Percentiles rank a stretch among this genome's conserved stretches.
Conservation (phyloP, 2,888 invertebrate species). For the Leptodirus hochenwartii region DNA sequence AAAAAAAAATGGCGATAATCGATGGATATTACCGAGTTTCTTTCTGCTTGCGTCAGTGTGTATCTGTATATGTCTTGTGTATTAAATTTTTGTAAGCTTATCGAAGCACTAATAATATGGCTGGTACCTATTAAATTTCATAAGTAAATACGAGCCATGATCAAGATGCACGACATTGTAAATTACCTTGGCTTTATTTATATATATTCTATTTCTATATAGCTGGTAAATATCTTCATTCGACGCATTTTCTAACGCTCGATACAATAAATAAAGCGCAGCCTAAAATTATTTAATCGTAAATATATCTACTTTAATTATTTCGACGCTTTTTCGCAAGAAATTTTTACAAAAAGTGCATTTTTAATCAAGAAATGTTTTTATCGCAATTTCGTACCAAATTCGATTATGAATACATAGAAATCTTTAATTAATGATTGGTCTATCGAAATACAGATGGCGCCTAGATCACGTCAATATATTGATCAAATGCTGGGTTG, state of each 20-base stretch:
- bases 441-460: too few species aligned
- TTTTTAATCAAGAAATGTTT: background rate
- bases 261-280: constrained; percentile 1
- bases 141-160: constrained; percentile 22
- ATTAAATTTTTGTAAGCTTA: constrained; percentile 18
- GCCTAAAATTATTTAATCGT: too few species aligned
- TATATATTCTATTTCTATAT: constrained; percentile 8
- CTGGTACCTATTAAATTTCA: constrained; percentile 25
- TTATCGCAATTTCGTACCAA: constrained; percentile 1
- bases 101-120: constrained; percentile 25
- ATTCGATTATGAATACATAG: too few species aligned
- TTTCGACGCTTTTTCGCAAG: background rate
- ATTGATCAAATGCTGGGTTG: too few species aligned
- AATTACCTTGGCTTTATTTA: constrained; percentile 20
- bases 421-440: too few species aligned
- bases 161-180: constrained; percentile 26
- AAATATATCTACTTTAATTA: background rate
- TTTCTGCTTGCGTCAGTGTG: too few species aligned
- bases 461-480: too few species aligned
- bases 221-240: constrained; percentile 4
- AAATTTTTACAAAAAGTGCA: background rate
- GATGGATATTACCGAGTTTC: too few species aligned
- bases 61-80: too few species aligned
- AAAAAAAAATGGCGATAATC: too few species aligned
- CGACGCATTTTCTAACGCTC: background rate